Evolutionary conservation across 2,797 vertebrate species (phyloP).

Genomic region (Phylloscopus collybita): DNA sequence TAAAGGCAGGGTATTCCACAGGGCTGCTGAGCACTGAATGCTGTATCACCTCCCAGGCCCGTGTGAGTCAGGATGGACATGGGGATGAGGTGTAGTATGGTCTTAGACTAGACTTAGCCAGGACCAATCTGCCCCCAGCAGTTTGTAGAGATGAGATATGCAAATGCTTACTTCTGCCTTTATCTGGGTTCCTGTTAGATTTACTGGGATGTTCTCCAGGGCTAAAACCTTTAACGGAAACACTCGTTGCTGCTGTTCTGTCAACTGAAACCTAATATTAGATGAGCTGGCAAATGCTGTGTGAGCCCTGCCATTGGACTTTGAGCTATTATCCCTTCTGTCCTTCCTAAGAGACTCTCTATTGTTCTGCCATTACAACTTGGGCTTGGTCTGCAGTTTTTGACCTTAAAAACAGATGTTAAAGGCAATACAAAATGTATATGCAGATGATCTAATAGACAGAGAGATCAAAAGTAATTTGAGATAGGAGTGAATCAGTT

Average conservation of each 20-base stretch:
- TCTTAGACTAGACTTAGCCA: neutral
- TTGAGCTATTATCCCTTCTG: neutral
- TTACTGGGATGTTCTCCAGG: neutral
- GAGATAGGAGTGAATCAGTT: neutral
- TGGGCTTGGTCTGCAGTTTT: neutral
- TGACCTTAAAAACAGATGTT: neutral
- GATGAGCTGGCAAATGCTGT: neutral
- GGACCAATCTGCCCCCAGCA: neutral
- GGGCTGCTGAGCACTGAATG: neutral
- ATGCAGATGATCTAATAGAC: neutral
- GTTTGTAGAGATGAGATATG: neutral
- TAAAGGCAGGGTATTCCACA: neutral
- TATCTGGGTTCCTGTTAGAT: neutral
- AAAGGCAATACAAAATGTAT: neutral
- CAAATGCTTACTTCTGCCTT: neutral
- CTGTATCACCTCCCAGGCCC: fast-evolving
- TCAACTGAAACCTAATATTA: neutral
- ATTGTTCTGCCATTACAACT: neutral
- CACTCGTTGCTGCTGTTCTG: neutral
- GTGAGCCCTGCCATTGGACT: neutral
- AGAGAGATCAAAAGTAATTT: neutral
- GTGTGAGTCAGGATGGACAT: fast-evolving
- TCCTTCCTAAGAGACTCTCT: neutral
- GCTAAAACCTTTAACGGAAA: neutral
- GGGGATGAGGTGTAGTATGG: neutral